Percentiles rank a stretch among this genome's conserved stretches.
Conservation (phyloP, 2,113 vertebrate genomes). For the Sardina pilchardus region DNA sequence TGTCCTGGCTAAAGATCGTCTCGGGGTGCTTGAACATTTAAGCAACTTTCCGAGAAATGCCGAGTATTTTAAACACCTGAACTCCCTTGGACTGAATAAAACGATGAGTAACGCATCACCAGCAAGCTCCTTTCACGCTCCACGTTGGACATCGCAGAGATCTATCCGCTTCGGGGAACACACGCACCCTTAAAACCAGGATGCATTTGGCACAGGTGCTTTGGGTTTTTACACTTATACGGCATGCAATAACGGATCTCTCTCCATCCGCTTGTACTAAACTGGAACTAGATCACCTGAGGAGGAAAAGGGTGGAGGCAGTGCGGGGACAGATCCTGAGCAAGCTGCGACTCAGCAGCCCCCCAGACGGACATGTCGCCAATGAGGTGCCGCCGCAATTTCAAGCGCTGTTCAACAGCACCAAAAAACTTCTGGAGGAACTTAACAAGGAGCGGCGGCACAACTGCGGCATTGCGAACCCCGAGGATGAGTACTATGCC, state of each 20-base stretch:
- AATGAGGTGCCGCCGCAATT: conserved; percentile 83
- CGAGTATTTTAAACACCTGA: not conserved
- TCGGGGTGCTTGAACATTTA: not conserved
- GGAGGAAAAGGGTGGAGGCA: conserved; percentile 87
- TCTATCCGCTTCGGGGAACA: not conserved
- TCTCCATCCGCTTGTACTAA: conserved; percentile 89
- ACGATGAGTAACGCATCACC: not conserved
- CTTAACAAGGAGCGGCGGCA: conserved; percentile 79
- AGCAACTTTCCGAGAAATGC: not conserved
- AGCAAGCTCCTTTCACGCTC: not conserved
- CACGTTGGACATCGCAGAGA: not conserved
- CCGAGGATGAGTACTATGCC: conserved; percentile 89
- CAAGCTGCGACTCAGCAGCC: conserved; percentile 85
- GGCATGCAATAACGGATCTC: conserved; percentile 37
- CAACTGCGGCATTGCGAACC: conserved; percentile 83
- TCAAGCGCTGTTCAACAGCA: conserved; percentile 90
- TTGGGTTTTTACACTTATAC: not conserved
- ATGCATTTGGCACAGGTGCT: not conserved
- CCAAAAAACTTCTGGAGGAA: conserved; percentile 87
- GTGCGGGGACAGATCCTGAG: conserved; percentile 90
- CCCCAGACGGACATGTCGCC: conserved; percentile 78
- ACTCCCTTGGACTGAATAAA: not conserved
- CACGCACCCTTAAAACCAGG: not conserved
- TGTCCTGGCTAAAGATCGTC: not conserved
- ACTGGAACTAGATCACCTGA: conserved; percentile 87